Evolutionary conservation across 2,113 vertebrate species (phyloP).

Genomic region (Burhinus oedicnemus): DNA sequence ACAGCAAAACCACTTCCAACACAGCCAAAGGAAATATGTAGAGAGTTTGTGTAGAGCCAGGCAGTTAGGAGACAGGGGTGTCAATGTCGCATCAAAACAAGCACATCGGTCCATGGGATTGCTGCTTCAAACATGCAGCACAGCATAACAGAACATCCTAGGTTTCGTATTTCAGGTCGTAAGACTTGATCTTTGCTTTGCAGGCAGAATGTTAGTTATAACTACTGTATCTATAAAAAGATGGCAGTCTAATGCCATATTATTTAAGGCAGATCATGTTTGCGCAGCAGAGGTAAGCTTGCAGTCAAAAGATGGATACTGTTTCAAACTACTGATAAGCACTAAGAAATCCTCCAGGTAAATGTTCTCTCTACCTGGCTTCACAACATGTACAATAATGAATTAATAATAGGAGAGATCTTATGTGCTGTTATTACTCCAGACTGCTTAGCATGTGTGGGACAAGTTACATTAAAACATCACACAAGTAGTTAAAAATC

Average conservation of each 20-base stretch:
- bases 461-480: constrained; percentile 15
- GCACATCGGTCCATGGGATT: not conserved
- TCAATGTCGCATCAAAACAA: constrained; percentile 18
- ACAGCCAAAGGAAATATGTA: not conserved
- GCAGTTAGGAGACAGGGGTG: not conserved
- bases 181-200: not conserved
- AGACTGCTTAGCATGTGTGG: constrained; percentile 12
- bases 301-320: not conserved
- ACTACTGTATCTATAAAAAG: not conserved
- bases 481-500: constrained; percentile 11
- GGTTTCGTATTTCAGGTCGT: not conserved
- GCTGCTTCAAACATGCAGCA: not conserved
- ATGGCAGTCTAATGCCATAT: constrained; percentile 13
- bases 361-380: not conserved
- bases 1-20: not conserved
- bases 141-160: not conserved
- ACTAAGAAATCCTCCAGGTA: not conserved
- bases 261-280: constrained; percentile 23
- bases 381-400: not conserved
- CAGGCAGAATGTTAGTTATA: not conserved
- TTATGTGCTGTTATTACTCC: not conserved
- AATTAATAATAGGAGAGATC: not conserved
- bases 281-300: constrained; percentile 19
- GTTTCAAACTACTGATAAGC: constrained; percentile 11
- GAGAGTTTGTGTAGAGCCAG: constrained; percentile 16